phyloP scores from a whole-genome alignment of 2,797 vertebrate genomes.

The Molossus molossus region DNA sequence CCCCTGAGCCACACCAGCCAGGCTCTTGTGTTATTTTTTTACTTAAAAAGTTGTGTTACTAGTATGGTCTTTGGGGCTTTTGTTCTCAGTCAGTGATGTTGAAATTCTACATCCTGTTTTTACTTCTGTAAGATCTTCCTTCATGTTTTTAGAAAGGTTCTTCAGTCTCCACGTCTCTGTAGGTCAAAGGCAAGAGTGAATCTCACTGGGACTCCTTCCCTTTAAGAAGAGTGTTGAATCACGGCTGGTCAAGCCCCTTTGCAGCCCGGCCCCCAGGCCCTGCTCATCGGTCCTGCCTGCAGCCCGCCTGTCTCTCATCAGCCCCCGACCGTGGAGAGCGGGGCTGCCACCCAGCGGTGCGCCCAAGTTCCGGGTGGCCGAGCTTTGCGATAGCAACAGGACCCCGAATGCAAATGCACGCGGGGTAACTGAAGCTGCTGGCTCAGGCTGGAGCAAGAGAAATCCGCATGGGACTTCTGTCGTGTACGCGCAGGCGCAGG shows the following conservation, averaged over 20 bases:
- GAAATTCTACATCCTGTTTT: background rate
- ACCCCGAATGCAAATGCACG: background rate
- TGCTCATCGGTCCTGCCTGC: too few relatives aligned
- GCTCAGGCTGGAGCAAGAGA: background rate
- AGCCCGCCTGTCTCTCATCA: background rate
- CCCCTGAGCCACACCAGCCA: too few relatives aligned
- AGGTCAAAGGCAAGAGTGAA: background rate
- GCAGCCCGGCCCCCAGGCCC: fast-evolving
- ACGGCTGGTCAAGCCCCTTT: background rate
- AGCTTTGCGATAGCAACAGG: background rate
- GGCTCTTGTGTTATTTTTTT: too few relatives aligned
- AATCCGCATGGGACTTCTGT: too few relatives aligned
- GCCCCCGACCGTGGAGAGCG: background rate
- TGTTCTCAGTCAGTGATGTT: background rate
- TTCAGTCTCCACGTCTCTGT: background rate
- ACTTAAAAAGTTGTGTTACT: background rate
- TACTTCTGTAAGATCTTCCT: background rate
- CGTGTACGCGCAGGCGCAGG: too few relatives aligned
- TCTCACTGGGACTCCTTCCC: background rate
- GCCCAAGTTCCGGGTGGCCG: background rate
- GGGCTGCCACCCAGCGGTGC: background rate
- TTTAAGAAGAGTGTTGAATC: background rate
- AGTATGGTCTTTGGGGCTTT: background rate
- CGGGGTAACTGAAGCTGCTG: background rate
- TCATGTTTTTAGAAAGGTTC: background rate